Evolutionary conservation across 2,888 invertebrate genomes (phyloP), one percentile per base, ranked within the genome.

Genomic region (Metopia argyrocephala): DNA sequence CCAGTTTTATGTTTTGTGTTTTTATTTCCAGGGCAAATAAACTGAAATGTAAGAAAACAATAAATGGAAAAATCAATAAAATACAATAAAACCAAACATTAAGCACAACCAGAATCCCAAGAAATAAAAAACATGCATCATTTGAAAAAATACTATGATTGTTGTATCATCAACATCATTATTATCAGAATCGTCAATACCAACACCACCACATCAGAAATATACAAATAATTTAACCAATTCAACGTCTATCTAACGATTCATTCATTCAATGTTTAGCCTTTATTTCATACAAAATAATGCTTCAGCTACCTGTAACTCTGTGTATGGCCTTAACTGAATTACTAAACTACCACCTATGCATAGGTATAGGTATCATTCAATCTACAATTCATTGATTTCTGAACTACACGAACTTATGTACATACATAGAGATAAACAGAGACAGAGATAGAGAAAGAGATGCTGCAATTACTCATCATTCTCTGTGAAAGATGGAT

Each of bases 351-450:
- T n/a, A n/a, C n/a, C n/a, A n/a, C n/a, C n/a, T n/a, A n/a, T n/a
- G n/a, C n/a, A n/a, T n/a, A n/a, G n/a, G 45, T 48, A 56, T 27
- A 64, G 52, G 38, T 66, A 76, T 28, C 80, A 64, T 80, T 73
- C 64, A 76, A 80, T 80, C 68, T 73, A 68, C 73, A 76, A 62
- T 68, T 69, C 64, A 73, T 59, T 38, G 64, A 59, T 57, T 62
- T 59, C 21, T 18, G 12, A n/a, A 59, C 25, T 38, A 61, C 23
- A 18, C 48, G 50, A 50, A 54, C 52, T 23, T 57, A 5, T 18
- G 31, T 52, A 52, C 27, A 20, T 56, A 27, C 6, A 2, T 3
- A 57, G 46, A 46, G 52, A 54, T 69, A 62, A 54, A 38, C 38
- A 38, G 1, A 38, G 12, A 5, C 38, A 38, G 15, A 9, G 1